These are phyloP conservation scores for Dicyrtoma fusca DNA, from an alignment of 2,888 invertebrate species.

Conservation along the genomic window DNA sequence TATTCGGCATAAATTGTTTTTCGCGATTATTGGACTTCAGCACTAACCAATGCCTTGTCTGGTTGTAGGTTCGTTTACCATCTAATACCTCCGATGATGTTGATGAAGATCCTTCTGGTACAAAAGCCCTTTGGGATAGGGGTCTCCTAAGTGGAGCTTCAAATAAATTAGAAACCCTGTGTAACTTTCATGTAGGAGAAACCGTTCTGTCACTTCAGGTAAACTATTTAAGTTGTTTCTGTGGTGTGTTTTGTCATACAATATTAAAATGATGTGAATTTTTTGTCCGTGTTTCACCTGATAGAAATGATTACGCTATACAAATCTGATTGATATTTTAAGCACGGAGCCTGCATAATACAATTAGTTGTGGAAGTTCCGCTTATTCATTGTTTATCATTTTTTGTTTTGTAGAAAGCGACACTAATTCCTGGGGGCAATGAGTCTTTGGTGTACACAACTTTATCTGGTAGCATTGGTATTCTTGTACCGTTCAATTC, in stretches of 20 bases:
- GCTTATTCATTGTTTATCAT: not conserved
- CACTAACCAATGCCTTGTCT: too few species aligned
- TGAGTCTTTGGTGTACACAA: slow-evolving; percentile 94
- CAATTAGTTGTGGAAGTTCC: not conserved
- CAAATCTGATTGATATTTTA: slow-evolving; percentile 46
- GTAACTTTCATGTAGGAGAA: slow-evolving; percentile 95
- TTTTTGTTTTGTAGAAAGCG: slow-evolving; percentile 66
- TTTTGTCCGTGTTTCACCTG: slow-evolving; percentile 57
- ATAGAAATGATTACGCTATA: slow-evolving; percentile 51
- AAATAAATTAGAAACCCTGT: slow-evolving; percentile 91
- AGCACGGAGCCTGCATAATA: not conserved
- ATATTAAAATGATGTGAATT: slow-evolving; percentile 47
- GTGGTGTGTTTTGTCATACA: not conserved
- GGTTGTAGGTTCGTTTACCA: slow-evolving; percentile 71
- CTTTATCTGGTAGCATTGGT: slow-evolving; percentile 88
- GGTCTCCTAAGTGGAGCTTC: slow-evolving; percentile 94
- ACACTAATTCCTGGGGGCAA: slow-evolving; percentile 97
- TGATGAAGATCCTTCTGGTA: slow-evolving; percentile 98
- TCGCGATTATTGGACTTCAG: too few species aligned
- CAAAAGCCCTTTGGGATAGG: slow-evolving; percentile 90
- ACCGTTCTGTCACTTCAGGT: slow-evolving; percentile 88
- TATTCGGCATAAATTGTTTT: too few species aligned
- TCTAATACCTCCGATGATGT: slow-evolving; percentile 94
- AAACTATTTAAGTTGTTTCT: slow-evolving; percentile 29
- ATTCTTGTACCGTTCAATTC: slow-evolving; percentile 93